These are phyloP conservation scores for Pterocles gutturalis DNA, from an alignment of 2,113 vertebrate genomes.

Conservation along the genomic window DNA sequence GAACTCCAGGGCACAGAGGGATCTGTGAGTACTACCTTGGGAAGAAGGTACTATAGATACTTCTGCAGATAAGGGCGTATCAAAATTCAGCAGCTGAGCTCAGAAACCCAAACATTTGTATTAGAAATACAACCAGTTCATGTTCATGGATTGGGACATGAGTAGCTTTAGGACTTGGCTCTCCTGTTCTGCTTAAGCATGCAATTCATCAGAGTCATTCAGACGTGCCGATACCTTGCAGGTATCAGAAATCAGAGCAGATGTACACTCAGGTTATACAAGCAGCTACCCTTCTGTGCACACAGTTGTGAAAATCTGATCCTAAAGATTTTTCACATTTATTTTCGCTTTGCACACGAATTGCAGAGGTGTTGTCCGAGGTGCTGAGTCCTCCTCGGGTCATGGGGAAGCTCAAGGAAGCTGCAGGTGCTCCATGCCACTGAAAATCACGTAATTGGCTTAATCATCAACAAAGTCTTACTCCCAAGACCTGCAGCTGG, in stretches of 20 bases:
- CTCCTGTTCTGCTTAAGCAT: neutral
- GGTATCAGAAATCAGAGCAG: neutral
- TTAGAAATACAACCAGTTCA: neutral
- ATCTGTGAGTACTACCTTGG: neutral
- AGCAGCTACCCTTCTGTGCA: neutral
- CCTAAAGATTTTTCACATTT: rapidly evolving
- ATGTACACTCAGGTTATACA: neutral
- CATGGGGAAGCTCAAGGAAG: neutral
- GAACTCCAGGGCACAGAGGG: neutral
- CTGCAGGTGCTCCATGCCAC: neutral
- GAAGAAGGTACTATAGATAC: neutral
- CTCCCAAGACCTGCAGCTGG: neutral
- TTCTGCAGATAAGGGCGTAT: neutral
- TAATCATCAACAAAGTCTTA: conserved; percentile 24
- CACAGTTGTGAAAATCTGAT: rapidly evolving
- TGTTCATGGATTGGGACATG: neutral
- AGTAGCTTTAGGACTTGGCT: neutral
- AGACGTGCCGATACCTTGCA: neutral
- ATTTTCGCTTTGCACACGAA: rapidly evolving
- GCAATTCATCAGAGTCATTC: neutral
- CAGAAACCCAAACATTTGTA: neutral
- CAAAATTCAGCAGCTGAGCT: neutral
- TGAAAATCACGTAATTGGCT: neutral
- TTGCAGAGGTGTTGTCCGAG: conserved; percentile 57
- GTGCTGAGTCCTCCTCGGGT: conserved; percentile 45